Evolutionary conservation across 2,113 vertebrate genomes (phyloP), one percentile per base, ranked within the genome.

Genomic region (Pygathrix nemaeus): DNA sequence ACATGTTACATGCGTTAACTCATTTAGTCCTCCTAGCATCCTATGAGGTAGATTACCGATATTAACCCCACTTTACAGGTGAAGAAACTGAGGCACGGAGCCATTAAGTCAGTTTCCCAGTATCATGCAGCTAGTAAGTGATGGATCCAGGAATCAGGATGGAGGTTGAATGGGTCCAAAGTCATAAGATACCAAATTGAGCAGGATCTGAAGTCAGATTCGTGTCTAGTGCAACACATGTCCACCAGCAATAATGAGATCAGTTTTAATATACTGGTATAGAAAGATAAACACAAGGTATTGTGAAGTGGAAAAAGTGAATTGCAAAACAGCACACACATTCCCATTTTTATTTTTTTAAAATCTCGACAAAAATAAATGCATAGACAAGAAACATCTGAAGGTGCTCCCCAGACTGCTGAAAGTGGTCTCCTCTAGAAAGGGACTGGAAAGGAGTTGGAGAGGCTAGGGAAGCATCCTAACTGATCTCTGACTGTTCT

Each of bases 361-460:
- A 73, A 68, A 59, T 40, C 14, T 38, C 43, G 27, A 50, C 89
- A 88, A 59, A 96, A 96, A 73, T 57, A 93, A 96, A 90, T 5
- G 2, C 45, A 10, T 9, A 83, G 27, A 66, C 30, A 70, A 64
- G 83, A 68, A 55, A 55, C 23, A 82, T n/a, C 61, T 38, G 27
- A 73, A 38, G 32, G 14, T 43, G 38, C 55, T 87, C 30, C 20
- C 38, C 59, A 57, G 45, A 38, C 57, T 68, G 61, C 52, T 61
- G 23, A 50, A 7, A 5, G 5, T 38, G 21, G 25, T 38, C 38
- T 40, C 43, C 66, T 57, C 68, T 66, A 27, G 40, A 43, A 82
- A 59, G 17, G 2, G 7, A 27, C 48, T 48, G 8, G 61, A 40
- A 21, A 17, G 38, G 59, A 25, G 17, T 13, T 5, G 16, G 48